Evolutionary conservation across 2,113 vertebrate genomes (phyloP), one percentile per base, ranked within the genome.

Genomic region (Apodemus speciosus): DNA sequence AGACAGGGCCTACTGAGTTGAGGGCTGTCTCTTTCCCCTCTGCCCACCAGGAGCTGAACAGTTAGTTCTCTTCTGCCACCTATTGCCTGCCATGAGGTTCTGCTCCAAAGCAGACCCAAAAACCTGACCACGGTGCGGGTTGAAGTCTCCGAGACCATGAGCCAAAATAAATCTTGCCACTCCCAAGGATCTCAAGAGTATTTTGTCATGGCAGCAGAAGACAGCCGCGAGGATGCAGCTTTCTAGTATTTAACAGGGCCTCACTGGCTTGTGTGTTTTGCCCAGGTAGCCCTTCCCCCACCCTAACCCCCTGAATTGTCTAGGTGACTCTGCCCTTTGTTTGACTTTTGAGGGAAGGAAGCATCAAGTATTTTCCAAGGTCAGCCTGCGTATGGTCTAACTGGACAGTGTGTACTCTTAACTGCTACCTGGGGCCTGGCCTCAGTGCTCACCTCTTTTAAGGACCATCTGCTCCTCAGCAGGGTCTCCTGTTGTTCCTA

Each of bases 401-500:
- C 60, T 49, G 71, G 89, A 38, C 83, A 88, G 46, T 51, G n/a
- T 95, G 95, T 27, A 73, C 97, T 62, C 20, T 96, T 1, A 0
- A 49, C 91, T 93, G 58, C 95, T 35, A 9, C 92, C 75, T 53
- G 83, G 60, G 91, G 53, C 60, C 90, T 97, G 95, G 96, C 93
- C 96, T 18, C 43, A 60, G 66, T 62, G 89, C 86, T 87, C 84
- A 40, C 71, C 73, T 96, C 96, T 93, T 95, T 97, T 97, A 97
- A 88, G 95, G 60, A 81, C 95, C 56, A 62, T 97, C 97, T 98
- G 97, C 72, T 94, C 56, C 95, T 94, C 93, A 35, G 13, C 0
- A 46, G 93, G 3, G 30, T 58, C 95, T 89, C 85, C 92, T 80
- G 83, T 51, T 84, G 85, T 49, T 66, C 8, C 89, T 77, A 21